Base-by-base conservation (phyloP, 37 sponge, comb jelly and placozoan species). In the Ephydatia muelleri region DNA sequence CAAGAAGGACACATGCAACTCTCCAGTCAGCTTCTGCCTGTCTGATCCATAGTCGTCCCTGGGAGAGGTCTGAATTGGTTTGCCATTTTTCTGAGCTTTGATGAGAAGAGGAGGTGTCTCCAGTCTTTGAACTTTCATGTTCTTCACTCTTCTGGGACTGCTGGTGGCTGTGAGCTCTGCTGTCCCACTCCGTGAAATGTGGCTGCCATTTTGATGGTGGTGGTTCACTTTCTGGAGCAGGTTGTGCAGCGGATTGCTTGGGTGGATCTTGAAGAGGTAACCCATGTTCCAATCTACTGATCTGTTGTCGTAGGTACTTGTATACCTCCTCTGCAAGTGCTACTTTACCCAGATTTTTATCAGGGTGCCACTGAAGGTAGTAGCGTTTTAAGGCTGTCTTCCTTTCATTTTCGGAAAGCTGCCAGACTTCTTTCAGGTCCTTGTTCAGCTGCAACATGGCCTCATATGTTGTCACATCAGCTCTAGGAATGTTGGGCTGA, bases 331-430 rank as follows among this genome's bases (percentile, higher is more conserved):
- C 86, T 28, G 81, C 70, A 0, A 81, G 70, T 38, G 0, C 72
- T 22, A 40, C 57, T 47, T 48, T 73, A 25, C 28, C 66, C 19
- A 25, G 73, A 37, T 83, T 83, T 57, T 89, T 88, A 34, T 88
- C 89, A 30, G 89, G 89, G 66, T 88, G 89, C 76, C 85, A 88
- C 38, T 83, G 70, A 30, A 84, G 70, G 31, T 69, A 88, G 6
- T 84, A 65, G 19, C 89, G 75, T 4, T 80, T 48, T 19, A 89
- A 35, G 21, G 90, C 90, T 79, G 64, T 89, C 16, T 16, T 89
- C 22, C 79, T 37, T 13, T 85, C 81, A 23, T 32, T 33, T 29
- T 68, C 32, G 1, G 90, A 31, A 21, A 89, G 85, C 16, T 79
- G 23, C 90, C 90, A 89, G 28, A 85, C 32, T 1, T 49, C 75